Base-by-base conservation (phyloP, 2,797 vertebrate genomes). In the Peromyscus nudipes region DNA sequence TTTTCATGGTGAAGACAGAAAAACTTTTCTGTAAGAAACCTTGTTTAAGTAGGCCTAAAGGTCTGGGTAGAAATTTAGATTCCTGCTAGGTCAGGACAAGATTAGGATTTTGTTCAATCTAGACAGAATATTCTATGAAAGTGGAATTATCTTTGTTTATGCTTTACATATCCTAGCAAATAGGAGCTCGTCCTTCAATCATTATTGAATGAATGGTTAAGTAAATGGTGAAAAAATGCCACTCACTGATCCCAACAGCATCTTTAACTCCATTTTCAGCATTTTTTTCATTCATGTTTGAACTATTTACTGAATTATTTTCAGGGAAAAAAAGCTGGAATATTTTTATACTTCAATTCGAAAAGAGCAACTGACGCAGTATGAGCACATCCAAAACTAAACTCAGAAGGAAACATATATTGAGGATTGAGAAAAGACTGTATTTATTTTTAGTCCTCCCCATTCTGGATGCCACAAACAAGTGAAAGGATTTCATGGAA, bases 261-360 rank as follows among this genome's bases (percentile, higher is more conserved):
- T 64, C 13, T 60, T 60, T 89, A 62, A 40, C 6, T 31, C 13
- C 16, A 11, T 46, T 60, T 65, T 77, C 49, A 77, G 37, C 34
- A 62, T 52, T 52, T 55, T 80, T 92, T 86, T 67, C 4, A 90
- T 73, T n/a, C 34, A 79, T 52, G 3, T 79, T 82, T 73, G 19
- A 93, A 96, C 25, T 75, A 88, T 76, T 95, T 90, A 40, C 93
- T 90, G 46, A 95, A 40, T 17, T 96, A 76, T 67, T 92, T 96
- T 95, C 75, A 94, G 49, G 46, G 85, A 71, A 89, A 75, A 49
- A 94, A 89, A 95, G 34, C 57, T 73, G 64, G 40, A 77, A 77
- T 84, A 40, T 65, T 92, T 95, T 97, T 87, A 89, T 29, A 95
- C 84, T 89, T 95, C 40, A 76, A 29, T 80, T 81, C n/a, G 76